Evolutionary conservation across 1,140 invertebrate genomes (phyloP).

Genomic region (Cherax quadricarinatus): DNA sequence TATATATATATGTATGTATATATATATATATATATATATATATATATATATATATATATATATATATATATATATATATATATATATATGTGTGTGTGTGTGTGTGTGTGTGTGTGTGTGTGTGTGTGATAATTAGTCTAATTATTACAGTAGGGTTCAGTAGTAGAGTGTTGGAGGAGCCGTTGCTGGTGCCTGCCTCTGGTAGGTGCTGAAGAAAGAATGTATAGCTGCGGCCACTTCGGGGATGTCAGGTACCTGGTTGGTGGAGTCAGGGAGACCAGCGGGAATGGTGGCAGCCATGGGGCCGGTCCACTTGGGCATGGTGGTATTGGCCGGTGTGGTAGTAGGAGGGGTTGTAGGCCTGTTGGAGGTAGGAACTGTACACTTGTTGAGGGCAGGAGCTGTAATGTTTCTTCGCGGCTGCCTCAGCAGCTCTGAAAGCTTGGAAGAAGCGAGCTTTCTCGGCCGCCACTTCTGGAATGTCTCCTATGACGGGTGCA

Average conservation of each 20-base stretch:
- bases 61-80: too few relatives aligned
- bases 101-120: too few relatives aligned
- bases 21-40: too few relatives aligned
- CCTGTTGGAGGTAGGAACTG: neutral
- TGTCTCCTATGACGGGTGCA: conserved; percentile 39
- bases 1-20: too few relatives aligned
- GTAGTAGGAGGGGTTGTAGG: too few relatives aligned
- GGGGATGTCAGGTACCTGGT: conserved; percentile 11
- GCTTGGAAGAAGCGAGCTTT: conserved; percentile 56
- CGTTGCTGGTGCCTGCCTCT: too few relatives aligned
- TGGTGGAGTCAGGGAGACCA: conserved; percentile 13
- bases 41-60: too few relatives aligned
- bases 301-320: conserved; percentile 45
- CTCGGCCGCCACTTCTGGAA: conserved; percentile 49
- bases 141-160: neutral
- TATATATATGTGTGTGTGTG: too few relatives aligned
- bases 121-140: too few relatives aligned
- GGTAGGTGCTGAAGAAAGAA: neutral
- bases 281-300: conserved; percentile 43
- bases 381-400: neutral
- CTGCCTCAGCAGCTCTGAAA: conserved; percentile 55
- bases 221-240: conserved; percentile 34
- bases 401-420: neutral
- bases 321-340: neutral
- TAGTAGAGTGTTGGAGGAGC: too few relatives aligned